Conservation (phyloP, 2,888 invertebrate species). For the Eristalis pertinax region DNA sequence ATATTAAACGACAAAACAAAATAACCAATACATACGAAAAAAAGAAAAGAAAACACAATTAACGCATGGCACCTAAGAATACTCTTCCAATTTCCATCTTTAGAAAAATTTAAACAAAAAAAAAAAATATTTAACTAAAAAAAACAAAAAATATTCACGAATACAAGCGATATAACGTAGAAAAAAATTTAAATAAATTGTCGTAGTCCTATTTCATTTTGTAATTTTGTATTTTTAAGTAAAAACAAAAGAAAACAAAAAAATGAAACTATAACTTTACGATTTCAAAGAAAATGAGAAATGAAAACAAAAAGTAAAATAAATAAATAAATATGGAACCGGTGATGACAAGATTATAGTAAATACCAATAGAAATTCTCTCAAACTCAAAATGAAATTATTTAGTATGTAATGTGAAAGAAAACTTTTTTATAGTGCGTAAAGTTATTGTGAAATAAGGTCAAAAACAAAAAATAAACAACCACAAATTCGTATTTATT, state of each 20-base stretch:
- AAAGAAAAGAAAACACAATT: conserved; percentile 14
- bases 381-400: conserved; percentile 36
- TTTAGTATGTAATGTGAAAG: conserved; percentile 52
- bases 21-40: conserved; percentile 26
- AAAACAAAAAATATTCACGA: conserved; percentile 47
- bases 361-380: conserved; percentile 67
- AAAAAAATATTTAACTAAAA: conserved; percentile 19
- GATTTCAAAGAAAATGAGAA: conserved; percentile 35
- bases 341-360: conserved; percentile 60
- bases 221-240: conserved; percentile 72
- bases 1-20: conserved; percentile 18
- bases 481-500: conserved; percentile 54
- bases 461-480: conserved; percentile 20
- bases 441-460: conserved; percentile 57
- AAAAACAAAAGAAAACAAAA: conserved; percentile 26
- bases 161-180: conserved; percentile 59
- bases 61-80: conserved; percentile 55
- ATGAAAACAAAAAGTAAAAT: background rate
- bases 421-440: conserved; percentile 52
- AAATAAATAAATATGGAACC: conserved; percentile 17
- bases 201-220: conserved; percentile 71
- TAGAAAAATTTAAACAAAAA: conserved; percentile 50
- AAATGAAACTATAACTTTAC: conserved; percentile 48
- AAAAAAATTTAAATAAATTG: conserved; percentile 58
- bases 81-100: conserved; percentile 69